phyloP scores from a whole-genome alignment of 2,888 invertebrate genomes.

The Pogonocherus hispidulus region DNA sequence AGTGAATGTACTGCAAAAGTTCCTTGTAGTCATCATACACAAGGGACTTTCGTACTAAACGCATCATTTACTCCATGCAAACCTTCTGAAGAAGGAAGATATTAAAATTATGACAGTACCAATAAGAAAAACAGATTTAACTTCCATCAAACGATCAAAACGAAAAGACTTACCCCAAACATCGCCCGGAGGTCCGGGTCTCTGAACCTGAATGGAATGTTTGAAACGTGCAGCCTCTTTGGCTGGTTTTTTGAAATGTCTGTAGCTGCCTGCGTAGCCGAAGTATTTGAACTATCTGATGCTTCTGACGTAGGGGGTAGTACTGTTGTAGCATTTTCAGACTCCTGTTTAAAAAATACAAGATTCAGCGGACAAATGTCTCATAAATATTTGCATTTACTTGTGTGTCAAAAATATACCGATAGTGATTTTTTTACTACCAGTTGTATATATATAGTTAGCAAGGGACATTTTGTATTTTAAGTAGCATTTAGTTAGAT shows the following conservation, averaged over 20 bases:
- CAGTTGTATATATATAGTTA: no score
- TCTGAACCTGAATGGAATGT: slow-evolving; percentile 99
- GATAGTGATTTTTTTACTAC: no score
- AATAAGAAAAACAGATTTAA: background rate
- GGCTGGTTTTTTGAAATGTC: slow-evolving; percentile 82
- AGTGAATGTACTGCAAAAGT: no score
- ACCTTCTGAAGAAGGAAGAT: background rate
- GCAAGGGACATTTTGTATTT: no score
- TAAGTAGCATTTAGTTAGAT: no score
- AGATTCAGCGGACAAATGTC: background rate
- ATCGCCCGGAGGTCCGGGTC: slow-evolving; percentile 98
- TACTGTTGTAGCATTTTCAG: slow-evolving; percentile 53
- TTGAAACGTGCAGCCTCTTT: slow-evolving; percentile 98
- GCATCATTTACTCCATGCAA: no score
- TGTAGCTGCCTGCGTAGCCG: slow-evolving; percentile 67
- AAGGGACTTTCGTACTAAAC: no score
- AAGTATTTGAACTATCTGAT: slow-evolving; percentile 49
- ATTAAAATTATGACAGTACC: no score
- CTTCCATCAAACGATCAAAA: background rate
- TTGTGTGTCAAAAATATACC: no score
- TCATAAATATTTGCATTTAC: no score
- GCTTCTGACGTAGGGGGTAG: slow-evolving; percentile 58
- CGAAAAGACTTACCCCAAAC: slow-evolving; percentile 88
- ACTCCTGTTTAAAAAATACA: slow-evolving; percentile 35
- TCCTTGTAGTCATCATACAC: no score